phyloP scores from a whole-genome alignment of 92 coral and sea anemone species.

The Micromussa lordhowensis region DNA sequence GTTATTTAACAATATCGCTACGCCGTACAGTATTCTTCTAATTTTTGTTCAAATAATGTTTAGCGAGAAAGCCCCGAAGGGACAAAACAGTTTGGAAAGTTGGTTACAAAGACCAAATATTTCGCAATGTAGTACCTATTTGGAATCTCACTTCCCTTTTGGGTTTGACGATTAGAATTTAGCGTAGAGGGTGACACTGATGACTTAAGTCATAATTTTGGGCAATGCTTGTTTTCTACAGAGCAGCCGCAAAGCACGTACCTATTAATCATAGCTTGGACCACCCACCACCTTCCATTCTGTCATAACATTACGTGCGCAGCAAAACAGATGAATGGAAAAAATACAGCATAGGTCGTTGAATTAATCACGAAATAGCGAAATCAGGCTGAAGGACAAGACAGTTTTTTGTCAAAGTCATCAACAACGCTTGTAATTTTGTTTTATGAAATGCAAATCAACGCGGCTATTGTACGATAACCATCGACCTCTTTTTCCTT shows the following conservation, averaged over 20 bases:
- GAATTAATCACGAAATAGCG: not conserved
- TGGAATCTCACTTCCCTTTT: not conserved
- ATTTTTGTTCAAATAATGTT: not conserved
- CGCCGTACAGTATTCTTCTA: not conserved
- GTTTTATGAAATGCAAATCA: not conserved
- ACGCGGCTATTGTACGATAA: not conserved
- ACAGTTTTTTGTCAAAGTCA: not conserved
- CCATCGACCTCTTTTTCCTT: not conserved
- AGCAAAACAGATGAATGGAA: not conserved
- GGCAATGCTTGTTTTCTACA: not conserved
- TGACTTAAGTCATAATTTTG: not conserved
- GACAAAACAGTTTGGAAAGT: not conserved
- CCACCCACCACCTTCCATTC: not conserved
- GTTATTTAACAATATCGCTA: not conserved
- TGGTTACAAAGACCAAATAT: not conserved
- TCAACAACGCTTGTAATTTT: not conserved
- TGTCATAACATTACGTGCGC: constrained; percentile 1
- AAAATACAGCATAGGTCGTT: not conserved
- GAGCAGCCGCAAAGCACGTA: constrained; percentile 15
- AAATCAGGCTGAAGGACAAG: not conserved
- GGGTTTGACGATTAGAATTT: not conserved
- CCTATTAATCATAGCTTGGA: not conserved
- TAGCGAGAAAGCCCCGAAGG: not conserved
- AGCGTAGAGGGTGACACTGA: not conserved
- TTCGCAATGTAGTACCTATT: not conserved